phyloP scores from a whole-genome alignment of 1,140 invertebrate species.

The Acromyrmex charruanus region DNA sequence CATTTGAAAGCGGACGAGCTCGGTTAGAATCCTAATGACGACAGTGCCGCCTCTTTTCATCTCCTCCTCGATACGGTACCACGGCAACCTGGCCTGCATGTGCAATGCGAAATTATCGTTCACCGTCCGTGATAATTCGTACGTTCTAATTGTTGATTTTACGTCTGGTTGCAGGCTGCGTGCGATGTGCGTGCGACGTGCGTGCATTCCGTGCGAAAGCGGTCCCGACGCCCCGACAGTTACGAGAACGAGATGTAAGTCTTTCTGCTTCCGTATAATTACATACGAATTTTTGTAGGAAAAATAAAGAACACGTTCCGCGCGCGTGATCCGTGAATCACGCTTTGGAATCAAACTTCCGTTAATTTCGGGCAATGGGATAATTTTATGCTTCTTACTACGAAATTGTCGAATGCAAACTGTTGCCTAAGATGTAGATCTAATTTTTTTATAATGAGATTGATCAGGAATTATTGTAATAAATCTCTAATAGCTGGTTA shows the following conservation, averaged over 20 bases:
- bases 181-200: slow-evolving; percentile 14
- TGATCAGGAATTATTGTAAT: not conserved
- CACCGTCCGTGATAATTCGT: slow-evolving; percentile 24
- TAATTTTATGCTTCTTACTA: slow-evolving; percentile 22
- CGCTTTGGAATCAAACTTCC: slow-evolving; percentile 20
- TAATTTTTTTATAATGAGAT: not conserved
- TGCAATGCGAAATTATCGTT: slow-evolving; percentile 35
- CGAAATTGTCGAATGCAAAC: not conserved
- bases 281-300: slow-evolving; percentile 10
- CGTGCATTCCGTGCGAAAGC: not conserved
- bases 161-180: slow-evolving; percentile 38
- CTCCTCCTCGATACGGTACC: slow-evolving; percentile 50
- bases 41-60: slow-evolving; percentile 69
- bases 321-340: slow-evolving; percentile 18
- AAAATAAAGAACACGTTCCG: slow-evolving; percentile 7
- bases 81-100: not conserved
- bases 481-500: not conserved
- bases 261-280: slow-evolving; percentile 13
- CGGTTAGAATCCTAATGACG: slow-evolving; percentile 75
- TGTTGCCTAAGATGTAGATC: not conserved
- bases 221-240: not conserved
- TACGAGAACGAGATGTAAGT: slow-evolving; percentile 32
- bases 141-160: slow-evolving; percentile 45
- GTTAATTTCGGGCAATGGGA: not conserved
- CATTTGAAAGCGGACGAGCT: slow-evolving; percentile 77